These are phyloP conservation scores for Elysia crispata DNA, from an alignment of 2,888 invertebrate genomes.

Conservation along the genomic window DNA sequence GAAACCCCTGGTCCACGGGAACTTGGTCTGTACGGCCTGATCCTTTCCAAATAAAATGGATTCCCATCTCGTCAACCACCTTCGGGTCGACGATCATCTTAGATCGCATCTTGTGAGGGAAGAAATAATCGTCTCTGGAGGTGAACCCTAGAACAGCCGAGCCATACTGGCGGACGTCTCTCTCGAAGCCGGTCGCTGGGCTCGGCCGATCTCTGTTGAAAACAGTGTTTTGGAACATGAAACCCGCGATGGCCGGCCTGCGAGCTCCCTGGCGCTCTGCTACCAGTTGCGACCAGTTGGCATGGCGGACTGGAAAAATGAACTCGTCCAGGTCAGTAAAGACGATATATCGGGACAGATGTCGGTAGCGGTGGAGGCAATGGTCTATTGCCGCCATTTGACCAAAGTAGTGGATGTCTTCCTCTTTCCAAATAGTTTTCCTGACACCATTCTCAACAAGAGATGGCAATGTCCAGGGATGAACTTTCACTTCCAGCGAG, in stretches of 20 bases:
- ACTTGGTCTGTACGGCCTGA: constrained; percentile 27
- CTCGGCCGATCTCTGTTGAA: constrained; percentile 66
- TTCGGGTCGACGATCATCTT: constrained; percentile 64
- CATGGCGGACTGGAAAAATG: constrained; percentile 65
- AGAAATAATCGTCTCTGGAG: constrained; percentile 55
- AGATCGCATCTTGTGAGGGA: constrained; percentile 54
- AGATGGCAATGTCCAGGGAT: too few relatives aligned
- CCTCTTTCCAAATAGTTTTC: background rate
- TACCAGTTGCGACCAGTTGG: constrained; percentile 56
- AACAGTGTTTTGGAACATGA: constrained; percentile 53
- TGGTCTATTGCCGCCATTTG: constrained; percentile 74
- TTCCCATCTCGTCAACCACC: constrained; percentile 57
- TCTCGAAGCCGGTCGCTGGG: constrained; percentile 47
- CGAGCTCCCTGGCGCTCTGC: too few relatives aligned
- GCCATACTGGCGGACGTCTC: constrained; percentile 54
- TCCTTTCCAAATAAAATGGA: constrained; percentile 59
- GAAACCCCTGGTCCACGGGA: constrained; percentile 45
- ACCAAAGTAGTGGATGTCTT: constrained; percentile 74
- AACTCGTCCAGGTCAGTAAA: constrained; percentile 75
- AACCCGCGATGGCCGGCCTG: too few relatives aligned
- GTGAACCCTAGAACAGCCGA: constrained; percentile 60
- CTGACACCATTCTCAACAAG: too few relatives aligned
- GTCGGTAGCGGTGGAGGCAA: constrained; percentile 71
- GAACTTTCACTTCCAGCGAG: too few relatives aligned
- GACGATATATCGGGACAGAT: constrained; percentile 64